Evolutionary conservation across 2,797 vertebrate species (phyloP), one percentile per base, ranked within the genome.

Genomic region (Takifugu rubripes): DNA sequence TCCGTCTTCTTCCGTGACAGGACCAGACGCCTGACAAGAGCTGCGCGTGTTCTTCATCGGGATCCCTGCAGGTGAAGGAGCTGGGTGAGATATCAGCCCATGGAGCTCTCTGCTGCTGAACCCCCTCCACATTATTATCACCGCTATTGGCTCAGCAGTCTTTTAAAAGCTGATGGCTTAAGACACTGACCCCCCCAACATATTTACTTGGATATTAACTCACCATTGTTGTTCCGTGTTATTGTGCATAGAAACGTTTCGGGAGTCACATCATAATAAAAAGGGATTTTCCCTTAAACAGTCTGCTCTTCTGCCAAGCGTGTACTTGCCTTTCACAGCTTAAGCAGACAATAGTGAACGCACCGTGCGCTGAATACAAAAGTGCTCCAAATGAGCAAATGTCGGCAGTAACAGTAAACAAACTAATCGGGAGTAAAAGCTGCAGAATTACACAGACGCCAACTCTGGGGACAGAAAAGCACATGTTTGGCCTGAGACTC

Each of bases 1-100:
- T 87, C 77, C 53, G 78, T 87, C 80, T 84, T 82, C 55, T 64
- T 44, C 53, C 61, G 64, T 81, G 75, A 86, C 72, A 81, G 61
- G 59, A 49, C 57, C 56, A 66, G 27, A 21, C 7, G 10, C 46
- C 69, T 76, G 62, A 66, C 10, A 5, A 52, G 63, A 77, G 59
- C 66, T 65, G 56, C 64, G 77, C 5, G 68, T 6, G 78, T 82
- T 84, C 74, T 70, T 85, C 79, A 84, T 61, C 59, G 1, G 54
- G 54, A 68, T 61, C 55, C 75, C 59, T 61, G 64, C 72, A 66
- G 75, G 50, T 57, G 79, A 25, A 3, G 21, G 45, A 47, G 61
- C 29, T 16, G 24, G 49, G 17, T 5, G 46, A 51, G 27, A 47
- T 25, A 25, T 25, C 62, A 64, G 55, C 48, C 68, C 64, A 64